A percentile compares a stretch with the other conserved stretches of the same genome.
These are phyloP conservation scores for Ephydatia muelleri DNA, from an alignment of 37 sponge, comb jelly and placozoan species.

Conservation along the genomic window DNA sequence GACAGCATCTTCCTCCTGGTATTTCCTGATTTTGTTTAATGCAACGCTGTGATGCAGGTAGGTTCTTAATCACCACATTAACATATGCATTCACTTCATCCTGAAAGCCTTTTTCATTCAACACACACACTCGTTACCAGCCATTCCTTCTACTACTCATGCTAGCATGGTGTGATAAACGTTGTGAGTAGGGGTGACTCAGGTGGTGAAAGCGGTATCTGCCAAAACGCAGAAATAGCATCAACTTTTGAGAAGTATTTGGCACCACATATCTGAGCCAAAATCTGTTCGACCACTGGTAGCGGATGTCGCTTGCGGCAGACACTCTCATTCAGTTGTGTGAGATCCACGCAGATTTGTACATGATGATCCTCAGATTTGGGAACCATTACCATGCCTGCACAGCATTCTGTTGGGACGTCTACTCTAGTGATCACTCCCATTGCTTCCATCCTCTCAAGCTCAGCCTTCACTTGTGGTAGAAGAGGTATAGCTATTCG, in stretches of 20 bases:
- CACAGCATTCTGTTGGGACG: constrained; percentile 46
- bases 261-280: constrained; percentile 23
- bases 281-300: constrained; percentile 52
- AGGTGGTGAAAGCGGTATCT: constrained; percentile 32
- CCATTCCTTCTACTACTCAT: too few species aligned
- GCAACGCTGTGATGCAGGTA: neutral
- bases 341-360: constrained; percentile 48
- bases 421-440: constrained; percentile 34
- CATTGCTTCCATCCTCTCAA: too few species aligned
- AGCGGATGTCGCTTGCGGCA: constrained; percentile 36
- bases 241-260: constrained; percentile 57
- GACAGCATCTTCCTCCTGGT: constrained; percentile 15
- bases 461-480: too few species aligned
- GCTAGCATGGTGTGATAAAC: constrained; percentile 56
- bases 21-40: constrained; percentile 5
- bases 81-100: too few species aligned
- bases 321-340: constrained; percentile 47
- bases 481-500: too few species aligned
- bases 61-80: neutral
- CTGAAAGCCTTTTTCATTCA: too few species aligned
- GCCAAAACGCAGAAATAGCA: constrained; percentile 56
- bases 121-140: too few species aligned
- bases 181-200: constrained; percentile 48
- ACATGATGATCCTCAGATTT: constrained; percentile 29
- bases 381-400: constrained; percentile 53